Evolutionary conservation across 2,113 vertebrate genomes (phyloP), one percentile per base, ranked within the genome.

Genomic region (Tinamus guttatus): DNA sequence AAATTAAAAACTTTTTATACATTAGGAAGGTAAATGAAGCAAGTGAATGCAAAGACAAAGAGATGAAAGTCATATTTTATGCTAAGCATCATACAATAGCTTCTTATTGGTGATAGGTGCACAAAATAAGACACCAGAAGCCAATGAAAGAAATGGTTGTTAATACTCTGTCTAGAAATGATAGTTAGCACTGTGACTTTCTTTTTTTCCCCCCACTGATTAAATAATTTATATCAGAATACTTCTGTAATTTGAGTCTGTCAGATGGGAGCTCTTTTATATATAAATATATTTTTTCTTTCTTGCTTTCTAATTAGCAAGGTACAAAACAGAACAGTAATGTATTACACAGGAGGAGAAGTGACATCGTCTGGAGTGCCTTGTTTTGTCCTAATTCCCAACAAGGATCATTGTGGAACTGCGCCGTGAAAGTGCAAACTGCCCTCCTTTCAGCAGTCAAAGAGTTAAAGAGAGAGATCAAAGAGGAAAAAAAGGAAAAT

Each of bases 41-140:
- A 93, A 90, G 96, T 43, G 91, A 96, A 97, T 93, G 91, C 94
- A 88, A 97, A 97, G 95, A 94, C 95, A 97, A 95, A 97, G 89
- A 97, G 95, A 97, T 97, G 96, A 97, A 97, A 98, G 96, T 96
- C 85, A 92, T 94, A 95, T 91, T 95, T 97, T 96, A 95, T 97
- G 96, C 95, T 97, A 96, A 96, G 86, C 94, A 95, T 97, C 95
- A 92, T 94, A 58, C 84, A 94, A 88, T 76, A 93, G 87, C 49
- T 97, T 95, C 96, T 97, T 87, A 97, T 96, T 96, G 95, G 95
- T 97, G 93, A 96, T 96, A 87, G 88, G 85, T 94, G 81, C 0
- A 0, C 79, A 96, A 96, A 97, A 97, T 84, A 83, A 96, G 94
- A 97, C 94, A 95, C 90, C 81, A 95, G 73, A 97, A 97, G 84